Evolutionary conservation across 1,140 invertebrate species (phyloP).

Genomic region (Hypothenemus hampei): DNA sequence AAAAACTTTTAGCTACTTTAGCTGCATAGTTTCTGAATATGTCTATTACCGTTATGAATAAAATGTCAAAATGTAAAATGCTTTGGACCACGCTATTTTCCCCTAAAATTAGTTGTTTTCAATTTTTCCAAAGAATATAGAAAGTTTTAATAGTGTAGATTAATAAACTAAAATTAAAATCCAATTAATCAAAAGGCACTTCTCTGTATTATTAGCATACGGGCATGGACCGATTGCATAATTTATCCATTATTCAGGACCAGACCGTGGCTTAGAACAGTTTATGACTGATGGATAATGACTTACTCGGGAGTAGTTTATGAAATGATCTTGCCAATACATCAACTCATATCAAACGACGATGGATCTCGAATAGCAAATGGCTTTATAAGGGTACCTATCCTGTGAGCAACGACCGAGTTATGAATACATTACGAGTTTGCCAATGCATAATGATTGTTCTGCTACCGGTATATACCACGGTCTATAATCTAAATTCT

Average conservation of each 20-base stretch:
- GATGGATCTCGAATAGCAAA: conserved; percentile 29
- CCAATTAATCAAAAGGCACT: conserved; percentile 42
- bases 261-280: conserved; percentile 21
- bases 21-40: no score
- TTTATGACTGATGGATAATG: conserved; percentile 40
- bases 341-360: conserved; percentile 31
- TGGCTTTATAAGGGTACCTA: conserved; percentile 27
- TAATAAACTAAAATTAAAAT: conserved; percentile 43
- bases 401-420: conserved; percentile 8
- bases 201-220: conserved; percentile 41
- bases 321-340: conserved; percentile 34
- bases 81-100: no score
- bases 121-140: no score
- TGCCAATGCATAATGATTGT: conserved; percentile 20
- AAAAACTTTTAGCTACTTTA: no score
- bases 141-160: no score
- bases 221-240: conserved; percentile 37
- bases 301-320: conserved; percentile 36
- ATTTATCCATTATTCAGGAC: conserved; percentile 42
- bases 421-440: conserved; percentile 19
- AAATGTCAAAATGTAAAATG: no score
- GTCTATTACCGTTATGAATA: no score
- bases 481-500: no score
- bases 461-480: no score
- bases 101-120: no score